A percentile compares a stretch with the other conserved stretches of the same genome.
These are phyloP conservation scores for Sphinx pinastri DNA, from an alignment of 2,888 invertebrate species.

Conservation along the genomic window DNA sequence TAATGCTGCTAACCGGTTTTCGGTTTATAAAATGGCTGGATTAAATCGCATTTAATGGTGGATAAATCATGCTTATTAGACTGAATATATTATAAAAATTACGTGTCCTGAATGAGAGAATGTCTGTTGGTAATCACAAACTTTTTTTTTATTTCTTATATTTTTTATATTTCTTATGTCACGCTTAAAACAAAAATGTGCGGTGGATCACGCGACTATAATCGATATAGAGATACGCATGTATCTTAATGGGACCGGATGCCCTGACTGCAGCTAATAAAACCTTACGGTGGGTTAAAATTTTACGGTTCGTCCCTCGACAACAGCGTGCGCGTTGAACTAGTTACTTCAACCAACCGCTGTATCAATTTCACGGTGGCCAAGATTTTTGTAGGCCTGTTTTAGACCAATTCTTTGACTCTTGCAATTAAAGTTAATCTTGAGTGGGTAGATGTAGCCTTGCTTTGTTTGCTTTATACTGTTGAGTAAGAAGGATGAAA, in stretches of 20 bases:
- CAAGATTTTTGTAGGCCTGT: conserved; percentile 6
- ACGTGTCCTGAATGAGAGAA: conserved; percentile 7
- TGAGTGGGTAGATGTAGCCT: not conserved
- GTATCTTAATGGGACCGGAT: conserved; percentile 37
- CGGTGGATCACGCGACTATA: conserved; percentile 70
- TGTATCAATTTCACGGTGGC: conserved; percentile 21
- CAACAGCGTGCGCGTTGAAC: conserved; percentile 16
- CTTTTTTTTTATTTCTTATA: conserved; percentile 45
- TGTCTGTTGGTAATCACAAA: conserved; percentile 12
- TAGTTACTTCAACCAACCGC: conserved; percentile 12
- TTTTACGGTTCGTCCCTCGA: conserved; percentile 20
- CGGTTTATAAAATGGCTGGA: conserved; percentile 68
- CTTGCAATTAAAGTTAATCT: not conserved
- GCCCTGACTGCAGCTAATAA: conserved; percentile 28
- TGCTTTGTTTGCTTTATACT: not conserved
- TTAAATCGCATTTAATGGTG: conserved; percentile 74
- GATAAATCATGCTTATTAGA: conserved; percentile 61
- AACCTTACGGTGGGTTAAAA: conserved; percentile 27
- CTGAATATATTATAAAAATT: not conserved
- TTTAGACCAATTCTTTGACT: not conserved
- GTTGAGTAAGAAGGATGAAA: not conserved
- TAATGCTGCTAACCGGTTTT: conserved; percentile 60
- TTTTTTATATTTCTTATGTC: conserved; percentile 72
- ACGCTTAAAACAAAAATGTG: conserved; percentile 59
- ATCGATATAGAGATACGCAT: conserved; percentile 58